Conservation (phyloP, 2,888 invertebrate species). For the Sinotaia quadrata region DNA sequence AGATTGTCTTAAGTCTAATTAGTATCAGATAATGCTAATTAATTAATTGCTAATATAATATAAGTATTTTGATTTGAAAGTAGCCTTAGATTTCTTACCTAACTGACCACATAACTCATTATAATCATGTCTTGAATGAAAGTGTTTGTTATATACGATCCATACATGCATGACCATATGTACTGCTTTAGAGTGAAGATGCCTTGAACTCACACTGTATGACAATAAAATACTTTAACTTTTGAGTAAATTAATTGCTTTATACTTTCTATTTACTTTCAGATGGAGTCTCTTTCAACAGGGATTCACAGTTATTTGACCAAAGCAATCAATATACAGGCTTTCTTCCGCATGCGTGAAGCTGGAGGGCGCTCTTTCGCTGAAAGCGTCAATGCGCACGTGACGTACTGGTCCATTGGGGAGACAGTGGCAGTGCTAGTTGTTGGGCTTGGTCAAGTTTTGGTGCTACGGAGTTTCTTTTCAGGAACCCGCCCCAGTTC, state of each 20-base stretch:
- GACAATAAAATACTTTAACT: background rate
- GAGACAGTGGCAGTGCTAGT: conserved; percentile 88
- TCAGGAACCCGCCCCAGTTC: background rate
- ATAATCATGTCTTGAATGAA: too few species aligned
- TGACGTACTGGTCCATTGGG: conserved; percentile 86
- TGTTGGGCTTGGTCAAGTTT: conserved; percentile 90
- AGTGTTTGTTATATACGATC: too few species aligned
- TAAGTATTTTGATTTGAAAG: too few species aligned
- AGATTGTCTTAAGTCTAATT: too few species aligned
- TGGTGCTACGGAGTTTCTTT: conserved; percentile 92
- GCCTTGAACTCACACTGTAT: too few species aligned
- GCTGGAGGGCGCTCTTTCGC: conserved; percentile 94
- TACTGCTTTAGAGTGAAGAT: too few species aligned
- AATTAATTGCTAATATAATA: too few species aligned
- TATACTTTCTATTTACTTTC: conserved; percentile 49
- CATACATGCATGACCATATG: too few species aligned
- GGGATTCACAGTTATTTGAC: conserved; percentile 87
- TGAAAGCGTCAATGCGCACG: conserved; percentile 94
- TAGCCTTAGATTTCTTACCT: too few species aligned
- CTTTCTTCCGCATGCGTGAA: conserved; percentile 94
- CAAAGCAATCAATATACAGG: conserved; percentile 81
- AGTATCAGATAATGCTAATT: too few species aligned
- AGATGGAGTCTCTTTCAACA: conserved; percentile 93
- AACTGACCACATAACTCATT: too few species aligned
- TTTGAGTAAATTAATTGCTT: background rate